These are phyloP conservation scores for Dipodomys stephensi DNA, from an alignment of 2,113 vertebrate genomes.

Conservation along the genomic window DNA sequence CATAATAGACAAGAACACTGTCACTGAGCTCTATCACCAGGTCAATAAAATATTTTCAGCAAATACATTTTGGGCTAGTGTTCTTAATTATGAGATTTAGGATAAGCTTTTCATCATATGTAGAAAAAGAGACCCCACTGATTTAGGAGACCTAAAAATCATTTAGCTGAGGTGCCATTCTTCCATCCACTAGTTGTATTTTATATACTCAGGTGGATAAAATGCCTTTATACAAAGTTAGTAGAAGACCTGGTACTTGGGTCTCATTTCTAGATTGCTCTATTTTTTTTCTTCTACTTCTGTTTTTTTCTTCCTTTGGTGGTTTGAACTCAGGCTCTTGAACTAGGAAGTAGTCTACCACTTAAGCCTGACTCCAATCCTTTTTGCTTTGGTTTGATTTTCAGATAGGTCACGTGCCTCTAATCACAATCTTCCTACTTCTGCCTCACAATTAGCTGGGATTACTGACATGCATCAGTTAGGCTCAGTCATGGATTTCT, in stretches of 20 bases:
- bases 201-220: not conserved
- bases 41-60: not conserved
- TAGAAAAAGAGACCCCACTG: not conserved
- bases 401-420: no score
- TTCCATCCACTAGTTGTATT: not conserved
- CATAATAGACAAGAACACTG: not conserved
- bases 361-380: no score
- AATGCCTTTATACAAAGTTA: not conserved
- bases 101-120: slow-evolving; percentile 1
- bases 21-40: not conserved
- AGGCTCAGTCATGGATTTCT: not conserved
- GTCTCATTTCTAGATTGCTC: not conserved
- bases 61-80: not conserved
- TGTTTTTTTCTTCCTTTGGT: no score
- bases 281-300: no score
- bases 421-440: no score
- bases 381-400: no score
- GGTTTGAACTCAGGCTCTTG: no score
- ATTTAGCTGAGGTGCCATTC: not conserved
- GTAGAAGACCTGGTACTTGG: not conserved
- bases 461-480: no score
- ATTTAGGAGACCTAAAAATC: not conserved
- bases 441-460: no score
- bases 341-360: no score
- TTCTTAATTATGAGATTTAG: not conserved